These are phyloP conservation scores for Leiothrix lutea DNA, from an alignment of 2,113 vertebrate genomes.

Conservation along the genomic window DNA sequence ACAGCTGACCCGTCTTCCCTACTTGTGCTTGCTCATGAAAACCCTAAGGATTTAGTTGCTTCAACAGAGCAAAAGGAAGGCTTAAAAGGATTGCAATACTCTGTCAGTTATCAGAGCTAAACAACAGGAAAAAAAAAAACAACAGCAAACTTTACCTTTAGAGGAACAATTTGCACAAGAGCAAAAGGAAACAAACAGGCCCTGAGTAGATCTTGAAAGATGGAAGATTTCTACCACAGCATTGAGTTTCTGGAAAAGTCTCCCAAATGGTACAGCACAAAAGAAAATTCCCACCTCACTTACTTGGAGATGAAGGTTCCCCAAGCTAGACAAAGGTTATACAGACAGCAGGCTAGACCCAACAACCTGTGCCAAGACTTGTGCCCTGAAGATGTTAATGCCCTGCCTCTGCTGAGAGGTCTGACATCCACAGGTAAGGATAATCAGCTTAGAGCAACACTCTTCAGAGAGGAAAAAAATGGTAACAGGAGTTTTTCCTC, in stretches of 20 bases:
- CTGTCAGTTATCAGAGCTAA: not conserved
- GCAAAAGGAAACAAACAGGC: not conserved
- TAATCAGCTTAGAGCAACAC: not conserved
- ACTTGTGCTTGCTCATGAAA: not conserved
- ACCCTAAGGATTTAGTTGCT: not conserved
- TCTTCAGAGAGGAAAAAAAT: not conserved
- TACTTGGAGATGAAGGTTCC: not conserved
- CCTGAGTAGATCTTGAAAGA: not conserved
- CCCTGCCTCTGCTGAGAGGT: not conserved
- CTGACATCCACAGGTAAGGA: not conserved
- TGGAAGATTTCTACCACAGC: not conserved
- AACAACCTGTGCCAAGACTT: not conserved
- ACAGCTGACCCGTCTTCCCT: not conserved
- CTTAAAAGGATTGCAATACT: not conserved
- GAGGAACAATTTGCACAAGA: not conserved
- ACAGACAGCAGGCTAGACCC: not conserved
- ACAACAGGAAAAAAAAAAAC: accelerated
- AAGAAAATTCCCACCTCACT: not conserved
- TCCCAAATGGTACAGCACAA: not conserved
- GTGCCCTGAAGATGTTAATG: not conserved
- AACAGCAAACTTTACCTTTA: not conserved
- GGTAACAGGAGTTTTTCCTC: not conserved
- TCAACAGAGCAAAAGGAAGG: not conserved
- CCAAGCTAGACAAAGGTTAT: not conserved
- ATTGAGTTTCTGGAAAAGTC: not conserved